Evolutionary conservation across 2,797 vertebrate genomes (phyloP).

Genomic region (Acestrorhynchus altus): DNA sequence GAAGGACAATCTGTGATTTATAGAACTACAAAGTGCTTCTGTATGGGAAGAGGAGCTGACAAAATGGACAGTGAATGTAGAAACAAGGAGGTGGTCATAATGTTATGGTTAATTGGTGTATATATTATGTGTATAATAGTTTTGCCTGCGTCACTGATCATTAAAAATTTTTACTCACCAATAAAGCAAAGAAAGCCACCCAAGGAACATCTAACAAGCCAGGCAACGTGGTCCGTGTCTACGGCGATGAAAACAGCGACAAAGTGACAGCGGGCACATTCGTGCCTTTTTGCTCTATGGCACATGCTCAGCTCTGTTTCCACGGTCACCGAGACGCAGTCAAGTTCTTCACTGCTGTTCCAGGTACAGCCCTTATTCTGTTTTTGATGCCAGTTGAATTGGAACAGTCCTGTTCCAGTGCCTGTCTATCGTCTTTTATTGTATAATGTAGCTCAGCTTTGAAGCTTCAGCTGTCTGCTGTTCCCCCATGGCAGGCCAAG

Average conservation of each 20-base stretch:
- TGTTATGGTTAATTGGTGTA: no score
- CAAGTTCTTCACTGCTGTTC: conserved; percentile 96
- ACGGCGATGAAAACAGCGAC: conserved; percentile 92
- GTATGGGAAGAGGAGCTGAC: no score
- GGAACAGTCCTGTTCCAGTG: neutral
- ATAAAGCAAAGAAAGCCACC: conserved; percentile 83
- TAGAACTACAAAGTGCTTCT: no score
- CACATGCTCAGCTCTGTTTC: conserved; percentile 96
- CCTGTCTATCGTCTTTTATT: conserved; percentile 14
- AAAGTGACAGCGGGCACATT: conserved; percentile 93
- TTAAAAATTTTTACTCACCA: conserved; percentile 28
- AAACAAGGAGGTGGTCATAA: no score
- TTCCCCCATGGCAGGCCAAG: conserved; percentile 75
- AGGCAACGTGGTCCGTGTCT: conserved; percentile 89
- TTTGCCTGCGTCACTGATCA: neutral
- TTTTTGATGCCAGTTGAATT: neutral
- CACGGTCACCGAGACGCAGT: conserved; percentile 97
- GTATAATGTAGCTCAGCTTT: conserved; percentile 5
- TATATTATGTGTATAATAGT: no score
- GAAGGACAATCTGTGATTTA: no score
- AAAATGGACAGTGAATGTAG: no score
- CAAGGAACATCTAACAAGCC: conserved; percentile 81
- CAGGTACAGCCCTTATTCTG: conserved; percentile 77
- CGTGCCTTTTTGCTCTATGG: conserved; percentile 96
- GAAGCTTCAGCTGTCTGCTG: conserved; percentile 12